Conservation (phyloP, 2,888 invertebrate species). For the Scaptomyza cyrtandrae region DNA sequence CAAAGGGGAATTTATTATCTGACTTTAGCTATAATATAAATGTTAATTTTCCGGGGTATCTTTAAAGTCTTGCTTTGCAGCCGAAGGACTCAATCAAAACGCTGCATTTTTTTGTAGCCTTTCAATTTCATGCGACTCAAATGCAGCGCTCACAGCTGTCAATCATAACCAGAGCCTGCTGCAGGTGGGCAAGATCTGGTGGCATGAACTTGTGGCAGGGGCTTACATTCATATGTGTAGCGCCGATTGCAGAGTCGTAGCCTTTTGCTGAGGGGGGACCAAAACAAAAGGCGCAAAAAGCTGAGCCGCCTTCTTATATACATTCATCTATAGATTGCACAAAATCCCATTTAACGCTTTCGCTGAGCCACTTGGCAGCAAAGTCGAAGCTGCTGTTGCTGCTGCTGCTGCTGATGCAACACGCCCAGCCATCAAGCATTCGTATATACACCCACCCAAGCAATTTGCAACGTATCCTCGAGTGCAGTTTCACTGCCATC, state of each 20-base stretch:
- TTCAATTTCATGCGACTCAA: conserved; percentile 66
- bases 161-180: conserved; percentile 65
- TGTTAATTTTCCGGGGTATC: conserved; percentile 16
- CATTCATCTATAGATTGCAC: conserved; percentile 41
- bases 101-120: conserved; percentile 61
- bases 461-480: conserved; percentile 37
- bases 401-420: conserved; percentile 52
- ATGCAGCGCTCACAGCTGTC: conserved; percentile 73
- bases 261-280: conserved; percentile 12
- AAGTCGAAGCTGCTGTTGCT: conserved; percentile 38
- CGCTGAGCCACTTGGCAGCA: conserved; percentile 49
- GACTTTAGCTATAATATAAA: not conserved
- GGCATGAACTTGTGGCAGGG: conserved; percentile 1
- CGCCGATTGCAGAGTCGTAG: conserved; percentile 54
- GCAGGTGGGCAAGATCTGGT: conserved; percentile 60
- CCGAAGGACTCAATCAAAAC: conserved; percentile 68
- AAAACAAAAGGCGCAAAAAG: conserved; percentile 62
- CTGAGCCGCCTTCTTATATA: conserved; percentile 44
- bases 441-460: conserved; percentile 31
- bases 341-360: conserved; percentile 70
- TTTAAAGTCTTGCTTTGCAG: conserved; percentile 1
- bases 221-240: conserved; percentile 5
- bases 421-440: conserved; percentile 28
- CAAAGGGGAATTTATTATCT: conserved; percentile 1
- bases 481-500: conserved; percentile 71